These are phyloP conservation scores for Ranitomeya variabilis DNA, from an alignment of 2,113 vertebrate genomes.

Conservation along the genomic window DNA sequence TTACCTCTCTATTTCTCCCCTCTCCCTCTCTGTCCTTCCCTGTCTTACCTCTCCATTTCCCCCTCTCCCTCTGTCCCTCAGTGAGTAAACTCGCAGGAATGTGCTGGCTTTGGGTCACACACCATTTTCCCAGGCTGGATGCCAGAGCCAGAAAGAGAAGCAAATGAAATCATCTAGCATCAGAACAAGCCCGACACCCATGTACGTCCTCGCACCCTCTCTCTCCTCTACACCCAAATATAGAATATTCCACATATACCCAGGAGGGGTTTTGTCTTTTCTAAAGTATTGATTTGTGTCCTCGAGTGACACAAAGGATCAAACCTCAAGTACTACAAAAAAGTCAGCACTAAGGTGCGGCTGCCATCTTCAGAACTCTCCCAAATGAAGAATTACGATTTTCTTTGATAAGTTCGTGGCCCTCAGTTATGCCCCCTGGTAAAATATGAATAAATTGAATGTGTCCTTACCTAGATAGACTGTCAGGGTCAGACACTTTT, in stretches of 20 bases:
- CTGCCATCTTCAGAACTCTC: background rate
- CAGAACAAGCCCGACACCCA: background rate
- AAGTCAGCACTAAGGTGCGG: background rate
- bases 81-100: conserved; percentile 51
- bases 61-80: background rate
- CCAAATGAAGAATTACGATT: background rate
- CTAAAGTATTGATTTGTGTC: background rate
- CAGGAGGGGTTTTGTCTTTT: background rate
- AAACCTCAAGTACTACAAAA: background rate
- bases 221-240: background rate
- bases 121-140: conserved; percentile 48
- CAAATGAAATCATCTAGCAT: conserved; percentile 27
- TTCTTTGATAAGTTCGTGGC: no score
- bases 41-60: background rate
- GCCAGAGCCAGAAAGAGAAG: conserved; percentile 39
- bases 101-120: conserved; percentile 46
- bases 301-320: background rate
- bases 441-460: no score
- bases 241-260: background rate
- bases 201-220: background rate
- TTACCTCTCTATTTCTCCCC: no score
- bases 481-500: no score
- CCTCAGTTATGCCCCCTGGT: no score
- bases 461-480: no score
- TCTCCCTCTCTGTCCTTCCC: background rate